Base-by-base conservation (phyloP, 2,797 vertebrate species). In the Pristis pectinata region DNA sequence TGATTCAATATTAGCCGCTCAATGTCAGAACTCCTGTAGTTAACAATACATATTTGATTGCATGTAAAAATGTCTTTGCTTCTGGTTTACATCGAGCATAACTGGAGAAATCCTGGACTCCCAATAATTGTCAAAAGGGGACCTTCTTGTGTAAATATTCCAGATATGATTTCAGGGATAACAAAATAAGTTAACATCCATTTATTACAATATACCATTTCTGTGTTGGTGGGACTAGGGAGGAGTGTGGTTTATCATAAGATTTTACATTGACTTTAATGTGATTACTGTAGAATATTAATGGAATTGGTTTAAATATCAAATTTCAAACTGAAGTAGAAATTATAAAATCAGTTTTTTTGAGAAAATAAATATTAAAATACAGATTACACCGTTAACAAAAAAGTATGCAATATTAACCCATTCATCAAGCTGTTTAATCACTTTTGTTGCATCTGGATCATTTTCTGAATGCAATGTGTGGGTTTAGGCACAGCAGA, bases 61-160 rank as follows among this genome's bases (percentile, higher is more conserved):
- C 95, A 95, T 96, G 96, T 96, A 96, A 96, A 96, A 96, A 96
- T 95, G 95, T 92, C 95, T 96, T 96, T 96, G 96, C 95, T 95
- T 27, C 95, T 96, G 96, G 95, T 96, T 96, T 96, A 97, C 97
- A 98, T 97, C 97, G 97, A 97, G 96, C 95, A 94, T 96, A 95
- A 76, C 96, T 97, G 94, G 11, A 5, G 67, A 56, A 92, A 77
- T 79, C 97, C 96, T 97, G 94, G 64, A 96, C 96, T 95, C 96
- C 96, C 95, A 95, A 95, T 95, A 95, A 95, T 82, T n/a, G 94
- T 10, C 49, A 41, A 70, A n/a, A 5, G 11, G 82, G 30, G 30
- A n/a, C 30, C 59, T 49, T 49, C 49, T 83, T 5, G 83, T 15
- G 59, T 87, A 59, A 87, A 4, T 87, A n/a, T 17, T 59, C n/a